A percentile compares a stretch with the other conserved stretches of the same genome.
Evolutionary conservation across 1,140 invertebrate genomes (phyloP).

Genomic region (Penaeus vannamei): DNA sequence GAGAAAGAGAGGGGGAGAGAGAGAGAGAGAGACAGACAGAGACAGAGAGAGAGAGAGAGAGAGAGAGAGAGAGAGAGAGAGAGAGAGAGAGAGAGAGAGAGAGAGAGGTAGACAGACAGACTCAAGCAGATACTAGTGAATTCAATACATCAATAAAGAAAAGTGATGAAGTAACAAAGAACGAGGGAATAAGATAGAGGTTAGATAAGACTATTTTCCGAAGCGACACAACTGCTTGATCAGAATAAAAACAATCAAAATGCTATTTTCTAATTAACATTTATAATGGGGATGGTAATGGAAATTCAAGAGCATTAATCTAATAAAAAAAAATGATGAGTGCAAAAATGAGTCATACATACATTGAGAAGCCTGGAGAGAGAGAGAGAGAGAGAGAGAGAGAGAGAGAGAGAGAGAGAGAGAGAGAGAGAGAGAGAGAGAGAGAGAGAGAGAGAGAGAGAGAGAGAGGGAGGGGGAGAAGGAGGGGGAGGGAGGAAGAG

Average conservation of each 20-base stretch:
- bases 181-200: too few relatives aligned
- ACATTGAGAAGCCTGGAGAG: neutral
- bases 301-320: too few relatives aligned
- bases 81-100: neutral
- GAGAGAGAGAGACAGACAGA: neutral
- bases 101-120: neutral
- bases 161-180: too few relatives aligned
- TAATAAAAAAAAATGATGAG: too few relatives aligned
- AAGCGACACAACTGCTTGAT: too few relatives aligned
- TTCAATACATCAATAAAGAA: too few relatives aligned
- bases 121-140: too few relatives aligned
- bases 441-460: conserved; percentile 19
- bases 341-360: too few relatives aligned
- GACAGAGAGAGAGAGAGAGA: neutral
- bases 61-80: conserved; percentile 19
- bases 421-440: conserved; percentile 14
- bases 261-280: too few relatives aligned
- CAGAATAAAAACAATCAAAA: too few relatives aligned
- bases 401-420: neutral
- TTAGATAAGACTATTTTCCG: too few relatives aligned
- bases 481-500: neutral
- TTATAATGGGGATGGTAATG: too few relatives aligned
- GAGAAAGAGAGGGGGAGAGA: neutral
- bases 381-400: neutral
- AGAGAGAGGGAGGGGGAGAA: neutral